Evolutionary conservation across 2,888 invertebrate genomes (phyloP).

Genomic region (Orthosia gothica): DNA sequence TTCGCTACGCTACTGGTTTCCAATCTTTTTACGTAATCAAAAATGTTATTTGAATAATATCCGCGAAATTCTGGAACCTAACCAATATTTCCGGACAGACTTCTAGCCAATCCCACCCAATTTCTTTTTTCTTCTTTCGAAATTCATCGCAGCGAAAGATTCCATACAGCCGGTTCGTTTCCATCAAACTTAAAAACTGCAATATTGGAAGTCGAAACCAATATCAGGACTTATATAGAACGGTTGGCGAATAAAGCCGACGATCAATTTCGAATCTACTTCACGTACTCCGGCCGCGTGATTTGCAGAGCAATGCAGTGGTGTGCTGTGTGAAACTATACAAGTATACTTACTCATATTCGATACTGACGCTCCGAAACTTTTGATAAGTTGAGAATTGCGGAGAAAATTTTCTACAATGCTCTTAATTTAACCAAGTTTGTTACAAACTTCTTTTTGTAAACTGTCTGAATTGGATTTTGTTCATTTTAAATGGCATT

Average conservation of each 20-base stretch:
- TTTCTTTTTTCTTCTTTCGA: conserved; percentile 39
- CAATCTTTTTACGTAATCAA: conserved; percentile 15
- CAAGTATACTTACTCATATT: conserved; percentile 29
- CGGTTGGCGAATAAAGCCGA: conserved; percentile 59
- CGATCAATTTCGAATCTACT: conserved; percentile 67
- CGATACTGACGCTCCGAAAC: conserved; percentile 23
- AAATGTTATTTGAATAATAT: not conserved
- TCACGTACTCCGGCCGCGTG: conserved; percentile 67
- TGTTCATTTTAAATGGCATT: not conserved
- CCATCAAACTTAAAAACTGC: conserved; percentile 69
- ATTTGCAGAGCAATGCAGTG: conserved; percentile 62
- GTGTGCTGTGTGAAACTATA: conserved; percentile 46
- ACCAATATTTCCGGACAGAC: conserved; percentile 8
- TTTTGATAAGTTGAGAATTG: conserved; percentile 43
- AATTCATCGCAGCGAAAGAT: conserved; percentile 25
- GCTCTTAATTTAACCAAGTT: conserved; percentile 36
- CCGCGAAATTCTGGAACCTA: conserved; percentile 3
- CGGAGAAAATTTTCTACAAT: conserved; percentile 10
- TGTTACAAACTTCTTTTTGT: conserved; percentile 23
- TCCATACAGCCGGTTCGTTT: conserved; percentile 41
- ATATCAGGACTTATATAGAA: conserved; percentile 67
- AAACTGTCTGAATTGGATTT: conserved; percentile 3
- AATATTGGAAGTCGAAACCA: conserved; percentile 67
- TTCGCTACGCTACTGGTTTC: not conserved
- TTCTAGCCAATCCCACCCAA: conserved; percentile 18